Evolutionary conservation across 2,113 vertebrate genomes (phyloP).

Genomic region (Atractosteus spatula): DNA sequence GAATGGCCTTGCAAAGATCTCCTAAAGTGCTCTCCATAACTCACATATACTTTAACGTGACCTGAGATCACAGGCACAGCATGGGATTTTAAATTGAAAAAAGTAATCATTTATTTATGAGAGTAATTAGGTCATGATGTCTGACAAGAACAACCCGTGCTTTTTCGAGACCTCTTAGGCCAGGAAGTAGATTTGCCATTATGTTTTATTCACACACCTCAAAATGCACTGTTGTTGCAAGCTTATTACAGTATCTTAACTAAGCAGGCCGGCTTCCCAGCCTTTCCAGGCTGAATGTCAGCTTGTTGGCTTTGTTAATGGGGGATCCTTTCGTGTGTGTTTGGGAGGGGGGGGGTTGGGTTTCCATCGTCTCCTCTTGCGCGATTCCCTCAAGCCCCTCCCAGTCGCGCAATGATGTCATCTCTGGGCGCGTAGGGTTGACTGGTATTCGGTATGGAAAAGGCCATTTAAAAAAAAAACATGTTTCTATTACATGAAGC

Average conservation of each 20-base stretch:
- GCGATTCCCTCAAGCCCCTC: neutral
- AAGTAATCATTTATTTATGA: conserved; percentile 84
- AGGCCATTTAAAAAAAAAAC: too few species aligned
- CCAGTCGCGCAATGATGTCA: neutral
- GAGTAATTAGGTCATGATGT: conserved; percentile 79
- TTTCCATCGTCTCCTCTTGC: neutral
- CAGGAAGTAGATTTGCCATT: conserved; percentile 67
- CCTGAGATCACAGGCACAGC: conserved; percentile 74
- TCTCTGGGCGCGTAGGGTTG: too few species aligned
- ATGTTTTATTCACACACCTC: conserved; percentile 42
- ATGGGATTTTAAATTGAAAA: conserved; percentile 80
- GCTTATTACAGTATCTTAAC: conserved; percentile 33
- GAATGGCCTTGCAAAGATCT: conserved; percentile 61
- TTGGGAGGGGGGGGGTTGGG: neutral
- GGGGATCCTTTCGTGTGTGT: neutral
- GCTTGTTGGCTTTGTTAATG: conserved; percentile 15
- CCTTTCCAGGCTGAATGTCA: neutral
- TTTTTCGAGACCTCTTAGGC: conserved; percentile 69
- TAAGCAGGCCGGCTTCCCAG: conserved; percentile 16
- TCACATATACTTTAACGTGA: conserved; percentile 78
- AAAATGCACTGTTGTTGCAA: conserved; percentile 24
- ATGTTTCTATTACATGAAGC: too few species aligned
- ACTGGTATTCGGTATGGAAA: neutral
- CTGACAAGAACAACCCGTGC: conserved; percentile 77
- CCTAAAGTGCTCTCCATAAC: conserved; percentile 73